These are phyloP conservation scores for Exocentrus adspersus DNA, from an alignment of 2,888 invertebrate genomes.

Conservation along the genomic window DNA sequence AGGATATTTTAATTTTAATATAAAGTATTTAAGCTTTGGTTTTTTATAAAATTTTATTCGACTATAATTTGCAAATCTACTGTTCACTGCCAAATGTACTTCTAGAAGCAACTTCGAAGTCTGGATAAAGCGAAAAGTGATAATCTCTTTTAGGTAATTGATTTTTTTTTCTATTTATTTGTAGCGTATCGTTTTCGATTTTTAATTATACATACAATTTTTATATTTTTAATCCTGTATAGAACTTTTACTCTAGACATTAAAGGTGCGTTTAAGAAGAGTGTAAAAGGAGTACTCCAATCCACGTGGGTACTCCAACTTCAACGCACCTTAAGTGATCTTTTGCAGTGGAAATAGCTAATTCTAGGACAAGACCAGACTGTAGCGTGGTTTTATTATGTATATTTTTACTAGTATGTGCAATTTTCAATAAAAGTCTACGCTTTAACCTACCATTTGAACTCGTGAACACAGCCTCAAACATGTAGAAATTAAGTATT, in stretches of 20 bases:
- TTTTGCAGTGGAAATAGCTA: neutral
- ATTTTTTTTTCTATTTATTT: slow-evolving; percentile 9
- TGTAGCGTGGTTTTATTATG: slow-evolving; percentile 25
- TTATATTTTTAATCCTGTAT: neutral
- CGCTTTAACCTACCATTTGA: too few relatives aligned
- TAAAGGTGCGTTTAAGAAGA: too few relatives aligned
- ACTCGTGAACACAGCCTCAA: too few relatives aligned
- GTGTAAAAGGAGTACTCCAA: too few relatives aligned
- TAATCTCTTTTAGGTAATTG: neutral
- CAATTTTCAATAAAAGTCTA: slow-evolving; percentile 37
- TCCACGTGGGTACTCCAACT: too few relatives aligned
- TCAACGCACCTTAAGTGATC: too few relatives aligned
- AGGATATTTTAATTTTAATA: too few relatives aligned
- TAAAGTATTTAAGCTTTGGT: too few relatives aligned
- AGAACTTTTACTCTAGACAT: slow-evolving; percentile 10
- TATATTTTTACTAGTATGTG: slow-evolving; percentile 35
- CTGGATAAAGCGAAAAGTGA: neutral
- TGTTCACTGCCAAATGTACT: slow-evolving; percentile 19
- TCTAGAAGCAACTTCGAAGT: neutral
- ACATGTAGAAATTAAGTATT: slow-evolving; percentile 11
- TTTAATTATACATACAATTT: slow-evolving; percentile 6
- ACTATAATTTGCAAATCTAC: neutral
- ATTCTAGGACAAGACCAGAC: slow-evolving; percentile 7
- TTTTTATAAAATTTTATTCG: neutral
- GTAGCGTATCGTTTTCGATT: too few relatives aligned